Evolutionary conservation across 2,113 vertebrate species (phyloP).

Genomic region (Misgurnus anguillicaudatus): DNA sequence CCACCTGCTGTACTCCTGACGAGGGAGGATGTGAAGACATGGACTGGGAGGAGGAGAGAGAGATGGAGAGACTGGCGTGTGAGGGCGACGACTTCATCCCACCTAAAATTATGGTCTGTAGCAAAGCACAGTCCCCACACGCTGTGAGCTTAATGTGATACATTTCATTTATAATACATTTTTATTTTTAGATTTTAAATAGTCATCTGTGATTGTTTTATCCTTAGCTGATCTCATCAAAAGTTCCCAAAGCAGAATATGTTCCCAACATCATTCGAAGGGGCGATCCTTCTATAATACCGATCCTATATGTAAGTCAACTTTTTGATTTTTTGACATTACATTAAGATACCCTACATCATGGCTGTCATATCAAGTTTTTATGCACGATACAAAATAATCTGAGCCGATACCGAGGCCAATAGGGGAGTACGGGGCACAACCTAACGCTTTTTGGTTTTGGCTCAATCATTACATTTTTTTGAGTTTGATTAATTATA

Average conservation of each 20-base stretch:
- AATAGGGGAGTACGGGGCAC: too few relatives aligned
- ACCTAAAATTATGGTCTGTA: constrained; percentile 95
- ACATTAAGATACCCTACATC: background rate
- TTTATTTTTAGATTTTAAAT: background rate
- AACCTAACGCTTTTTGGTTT: too few relatives aligned
- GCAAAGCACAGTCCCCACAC: background rate
- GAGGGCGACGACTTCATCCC: constrained; percentile 91
- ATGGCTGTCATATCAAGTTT: background rate
- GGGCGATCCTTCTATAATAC: constrained; percentile 94
- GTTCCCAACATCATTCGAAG: constrained; percentile 94
- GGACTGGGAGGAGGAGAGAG: constrained; percentile 93
- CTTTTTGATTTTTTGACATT: background rate
- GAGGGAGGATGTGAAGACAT: constrained; percentile 82
- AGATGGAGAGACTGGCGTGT: constrained; percentile 87
- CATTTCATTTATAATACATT: background rate
- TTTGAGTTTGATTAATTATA: too few relatives aligned
- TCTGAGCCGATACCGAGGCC: too few relatives aligned
- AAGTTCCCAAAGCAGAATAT: constrained; percentile 97
- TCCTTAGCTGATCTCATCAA: constrained; percentile 94
- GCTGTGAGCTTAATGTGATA: too few relatives aligned
- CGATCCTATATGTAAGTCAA: constrained; percentile 94
- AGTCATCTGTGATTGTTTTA: background rate
- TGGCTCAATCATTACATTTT: too few relatives aligned
- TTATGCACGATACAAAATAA: too few relatives aligned
- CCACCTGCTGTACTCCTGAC: constrained; percentile 80